Evolutionary conservation across 2,888 invertebrate species (phyloP).

Genomic region (Pristionchus exspectatus): DNA sequence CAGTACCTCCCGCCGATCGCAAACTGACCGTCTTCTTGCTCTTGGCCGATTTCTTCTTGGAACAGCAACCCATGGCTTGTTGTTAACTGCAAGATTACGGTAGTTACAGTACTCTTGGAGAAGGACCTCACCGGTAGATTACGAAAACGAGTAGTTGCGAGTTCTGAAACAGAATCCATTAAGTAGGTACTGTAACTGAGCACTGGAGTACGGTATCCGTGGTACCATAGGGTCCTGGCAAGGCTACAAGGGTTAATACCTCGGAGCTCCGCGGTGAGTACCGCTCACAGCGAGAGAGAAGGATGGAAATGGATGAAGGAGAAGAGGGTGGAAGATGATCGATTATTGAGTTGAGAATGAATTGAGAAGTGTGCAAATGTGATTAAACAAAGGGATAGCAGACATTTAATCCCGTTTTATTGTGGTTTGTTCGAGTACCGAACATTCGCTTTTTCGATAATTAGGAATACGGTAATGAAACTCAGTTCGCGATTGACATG

Average conservation of each 20-base stretch:
- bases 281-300: constrained; percentile 6
- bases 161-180: constrained; percentile 12
- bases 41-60: constrained; percentile 39
- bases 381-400: too few species aligned
- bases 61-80: constrained; percentile 43
- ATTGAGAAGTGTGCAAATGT: too few species aligned
- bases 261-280: constrained; percentile 9
- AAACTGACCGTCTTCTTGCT: constrained; percentile 33
- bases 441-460: too few species aligned
- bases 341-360: too few species aligned
- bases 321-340: not conserved
- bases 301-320: constrained; percentile 17
- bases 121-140: not conserved
- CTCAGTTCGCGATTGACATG: too few species aligned
- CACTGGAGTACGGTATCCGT: not conserved
- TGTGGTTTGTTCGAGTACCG: too few species aligned
- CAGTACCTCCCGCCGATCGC: not conserved
- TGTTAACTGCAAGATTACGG: constrained; percentile 45
- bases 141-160: constrained; percentile 28
- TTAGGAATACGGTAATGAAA: too few species aligned
- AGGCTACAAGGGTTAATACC: not conserved
- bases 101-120: not conserved
- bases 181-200: not conserved
- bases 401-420: too few species aligned
- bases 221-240: not conserved